Evolutionary conservation across 2,113 vertebrate genomes (phyloP).

Genomic region (Megaptera novaeangliae): DNA sequence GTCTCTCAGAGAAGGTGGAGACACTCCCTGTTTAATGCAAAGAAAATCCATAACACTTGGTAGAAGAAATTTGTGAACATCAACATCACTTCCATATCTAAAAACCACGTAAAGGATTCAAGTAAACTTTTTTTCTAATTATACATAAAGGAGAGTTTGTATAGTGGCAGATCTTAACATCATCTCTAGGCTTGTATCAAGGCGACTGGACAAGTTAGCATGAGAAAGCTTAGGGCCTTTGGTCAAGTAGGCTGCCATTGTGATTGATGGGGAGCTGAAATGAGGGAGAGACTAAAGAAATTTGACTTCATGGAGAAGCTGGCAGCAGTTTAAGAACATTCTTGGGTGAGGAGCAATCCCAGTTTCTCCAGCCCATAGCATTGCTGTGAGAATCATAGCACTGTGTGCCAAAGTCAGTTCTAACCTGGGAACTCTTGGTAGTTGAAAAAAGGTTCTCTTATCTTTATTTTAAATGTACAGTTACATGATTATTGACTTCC

Average conservation of each 20-base stretch:
- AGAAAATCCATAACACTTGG: not conserved
- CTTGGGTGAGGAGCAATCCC: not conserved
- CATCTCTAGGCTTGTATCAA: not conserved
- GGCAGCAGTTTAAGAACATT: not conserved
- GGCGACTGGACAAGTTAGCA: not conserved
- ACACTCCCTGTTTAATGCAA: not conserved
- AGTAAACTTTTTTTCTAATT: not conserved
- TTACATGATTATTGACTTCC: not conserved
- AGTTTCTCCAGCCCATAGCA: not conserved
- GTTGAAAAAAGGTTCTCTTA: not conserved
- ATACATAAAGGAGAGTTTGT: not conserved
- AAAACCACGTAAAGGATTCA: not conserved
- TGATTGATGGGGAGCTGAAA: not conserved
- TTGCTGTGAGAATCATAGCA: not conserved
- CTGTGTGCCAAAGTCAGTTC: not conserved
- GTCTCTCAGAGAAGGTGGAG: not conserved
- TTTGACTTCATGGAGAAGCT: not conserved
- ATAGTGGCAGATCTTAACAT: not conserved
- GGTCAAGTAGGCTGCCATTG: not conserved
- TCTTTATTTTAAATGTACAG: not conserved
- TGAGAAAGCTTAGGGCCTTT: not conserved
- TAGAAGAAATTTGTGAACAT: not conserved
- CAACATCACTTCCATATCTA: not conserved
- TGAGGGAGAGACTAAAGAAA: not conserved
- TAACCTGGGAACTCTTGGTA: not conserved